Evolutionary conservation across 2,797 vertebrate species (phyloP).

Genomic region (Cryptoblepharus egeriae): DNA sequence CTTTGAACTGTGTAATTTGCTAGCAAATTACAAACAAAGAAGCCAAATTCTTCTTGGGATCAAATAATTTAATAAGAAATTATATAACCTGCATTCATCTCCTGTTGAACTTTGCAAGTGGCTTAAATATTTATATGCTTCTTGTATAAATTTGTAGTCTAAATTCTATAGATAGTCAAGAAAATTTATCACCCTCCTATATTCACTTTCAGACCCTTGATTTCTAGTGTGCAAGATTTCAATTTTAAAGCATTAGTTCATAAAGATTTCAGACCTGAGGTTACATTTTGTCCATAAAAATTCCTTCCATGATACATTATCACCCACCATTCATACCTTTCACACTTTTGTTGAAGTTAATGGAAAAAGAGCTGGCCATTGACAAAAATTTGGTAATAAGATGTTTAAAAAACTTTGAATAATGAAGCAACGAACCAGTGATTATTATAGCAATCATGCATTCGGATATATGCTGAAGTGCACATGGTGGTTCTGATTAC

Average conservation of each 20-base stretch:
- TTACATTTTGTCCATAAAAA: background rate
- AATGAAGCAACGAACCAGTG: conserved; percentile 26
- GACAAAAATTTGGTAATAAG: background rate
- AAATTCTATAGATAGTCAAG: background rate
- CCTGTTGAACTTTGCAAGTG: background rate
- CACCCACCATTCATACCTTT: background rate
- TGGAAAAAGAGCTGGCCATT: background rate
- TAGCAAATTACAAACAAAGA: background rate
- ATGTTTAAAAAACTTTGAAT: conserved; percentile 2
- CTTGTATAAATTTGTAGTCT: background rate
- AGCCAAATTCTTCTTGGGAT: background rate
- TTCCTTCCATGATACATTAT: background rate
- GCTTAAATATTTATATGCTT: background rate
- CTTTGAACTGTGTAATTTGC: background rate
- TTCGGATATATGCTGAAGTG: conserved; percentile 39
- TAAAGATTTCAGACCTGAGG: background rate
- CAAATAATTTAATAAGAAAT: background rate
- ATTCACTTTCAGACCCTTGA: no score
- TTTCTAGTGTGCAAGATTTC: background rate
- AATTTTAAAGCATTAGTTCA: background rate
- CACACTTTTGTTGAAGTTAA: background rate
- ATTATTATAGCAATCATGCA: conserved; percentile 23
- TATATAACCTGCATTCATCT: background rate
- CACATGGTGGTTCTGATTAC: conserved; percentile 69
- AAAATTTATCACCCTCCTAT: background rate